Evolutionary conservation across 2,113 vertebrate genomes (phyloP).

Genomic region (Herpetotheres cachinnans): DNA sequence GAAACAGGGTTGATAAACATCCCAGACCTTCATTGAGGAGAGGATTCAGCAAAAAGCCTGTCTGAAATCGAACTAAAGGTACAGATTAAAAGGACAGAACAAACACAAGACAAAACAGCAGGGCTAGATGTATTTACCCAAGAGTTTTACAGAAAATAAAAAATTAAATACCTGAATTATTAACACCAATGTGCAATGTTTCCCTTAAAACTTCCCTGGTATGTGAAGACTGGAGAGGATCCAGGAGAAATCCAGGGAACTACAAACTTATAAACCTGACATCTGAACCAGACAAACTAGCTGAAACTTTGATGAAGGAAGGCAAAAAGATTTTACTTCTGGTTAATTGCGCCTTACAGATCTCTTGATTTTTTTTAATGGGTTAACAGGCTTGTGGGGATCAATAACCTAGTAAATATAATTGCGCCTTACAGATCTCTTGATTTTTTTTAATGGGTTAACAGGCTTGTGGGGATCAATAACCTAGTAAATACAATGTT

Average conservation of each 20-base stretch:
- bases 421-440: background rate
- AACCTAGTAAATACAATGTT: background rate
- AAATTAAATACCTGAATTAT: constrained; percentile 34
- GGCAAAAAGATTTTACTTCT: background rate
- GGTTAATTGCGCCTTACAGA: background rate
- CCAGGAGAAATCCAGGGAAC: constrained; percentile 20
- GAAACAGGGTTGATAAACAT: background rate
- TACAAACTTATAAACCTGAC: background rate
- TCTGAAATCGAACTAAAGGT: background rate
- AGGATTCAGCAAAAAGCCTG: background rate
- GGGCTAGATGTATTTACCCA: background rate
- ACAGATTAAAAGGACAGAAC: background rate
- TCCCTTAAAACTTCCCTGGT: background rate
- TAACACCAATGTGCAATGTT: constrained; percentile 11
- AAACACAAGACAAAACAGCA: background rate
- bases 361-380: background rate
- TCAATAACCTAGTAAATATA: background rate
- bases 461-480: background rate
- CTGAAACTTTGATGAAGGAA: background rate
- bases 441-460: background rate
- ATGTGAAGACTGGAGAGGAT: background rate
- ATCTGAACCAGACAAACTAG: background rate
- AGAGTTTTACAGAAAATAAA: background rate
- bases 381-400: background rate
- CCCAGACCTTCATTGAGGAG: background rate